Percentiles rank a stretch among this genome's conserved stretches.
phyloP scores from a whole-genome alignment of 2,888 invertebrate species.

The Syrphus vitripennis region DNA sequence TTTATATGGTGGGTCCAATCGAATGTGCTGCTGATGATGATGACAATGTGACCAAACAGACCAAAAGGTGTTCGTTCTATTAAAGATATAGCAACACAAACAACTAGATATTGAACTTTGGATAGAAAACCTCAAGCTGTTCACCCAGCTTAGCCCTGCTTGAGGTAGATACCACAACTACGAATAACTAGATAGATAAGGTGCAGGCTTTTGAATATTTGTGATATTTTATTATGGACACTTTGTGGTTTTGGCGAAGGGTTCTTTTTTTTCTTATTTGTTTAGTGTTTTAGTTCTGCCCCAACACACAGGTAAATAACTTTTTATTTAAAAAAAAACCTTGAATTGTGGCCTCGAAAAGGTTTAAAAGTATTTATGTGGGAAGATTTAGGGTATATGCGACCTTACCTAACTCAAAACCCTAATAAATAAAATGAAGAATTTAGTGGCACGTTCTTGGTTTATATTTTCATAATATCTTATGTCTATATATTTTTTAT shows the following conservation, averaged over 20 bases:
- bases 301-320: not conserved
- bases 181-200: not conserved
- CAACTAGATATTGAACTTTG: constrained; percentile 20
- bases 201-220: not conserved
- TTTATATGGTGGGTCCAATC: constrained; percentile 10
- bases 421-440: not conserved
- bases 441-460: not conserved
- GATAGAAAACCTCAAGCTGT: constrained; percentile 27
- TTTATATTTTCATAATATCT: not conserved
- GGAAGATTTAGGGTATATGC: too few species aligned
- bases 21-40: not conserved
- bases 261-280: not conserved
- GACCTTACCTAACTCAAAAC: too few species aligned
- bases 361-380: not conserved
- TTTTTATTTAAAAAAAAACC: not conserved
- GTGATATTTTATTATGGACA: not conserved
- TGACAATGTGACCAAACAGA: constrained; percentile 26
- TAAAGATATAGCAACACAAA: not conserved
- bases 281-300: not conserved
- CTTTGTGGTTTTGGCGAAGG: not conserved
- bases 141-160: not conserved
- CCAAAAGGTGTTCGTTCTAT: constrained; percentile 25
- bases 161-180: not conserved
- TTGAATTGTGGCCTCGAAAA: not conserved
- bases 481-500: not conserved